Conservation (phyloP, 2,888 invertebrate species). For the Agrotis puta region DNA sequence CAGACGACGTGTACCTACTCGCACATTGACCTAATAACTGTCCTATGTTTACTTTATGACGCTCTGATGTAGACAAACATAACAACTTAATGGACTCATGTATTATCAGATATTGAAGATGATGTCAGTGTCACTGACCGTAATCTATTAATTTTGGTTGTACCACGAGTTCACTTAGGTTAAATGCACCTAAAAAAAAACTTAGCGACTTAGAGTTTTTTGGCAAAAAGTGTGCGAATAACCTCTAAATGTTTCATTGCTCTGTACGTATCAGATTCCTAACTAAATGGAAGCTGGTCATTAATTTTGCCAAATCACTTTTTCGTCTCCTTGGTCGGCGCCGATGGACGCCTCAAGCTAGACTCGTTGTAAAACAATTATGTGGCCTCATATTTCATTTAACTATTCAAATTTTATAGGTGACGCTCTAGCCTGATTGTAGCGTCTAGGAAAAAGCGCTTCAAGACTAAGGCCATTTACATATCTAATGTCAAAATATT, state of each 20-base stretch:
- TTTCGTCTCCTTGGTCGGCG: slow-evolving; percentile 77
- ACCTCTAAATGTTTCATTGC: slow-evolving; percentile 43
- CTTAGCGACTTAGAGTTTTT: slow-evolving; percentile 5
- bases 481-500: slow-evolving; percentile 45
- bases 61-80: slow-evolving; percentile 47
- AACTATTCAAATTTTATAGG: slow-evolving; percentile 71
- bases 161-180: slow-evolving; percentile 38
- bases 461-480: slow-evolving; percentile 27
- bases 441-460: slow-evolving; percentile 38
- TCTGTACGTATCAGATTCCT: slow-evolving; percentile 72
- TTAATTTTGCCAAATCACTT: slow-evolving; percentile 83
- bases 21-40: slow-evolving; percentile 57
- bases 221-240: not conserved
- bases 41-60: slow-evolving; percentile 51
- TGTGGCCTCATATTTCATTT: slow-evolving; percentile 72
- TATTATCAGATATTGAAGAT: slow-evolving; percentile 45
- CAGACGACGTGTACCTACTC: slow-evolving; percentile 30
- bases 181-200: slow-evolving; percentile 36
- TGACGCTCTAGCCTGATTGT: slow-evolving; percentile 50
- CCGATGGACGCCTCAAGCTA: slow-evolving; percentile 60
- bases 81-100: slow-evolving; percentile 46
- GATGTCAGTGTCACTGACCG: slow-evolving; percentile 50
- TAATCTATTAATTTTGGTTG: slow-evolving; percentile 41
- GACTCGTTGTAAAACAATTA: slow-evolving; percentile 72
- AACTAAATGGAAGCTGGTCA: slow-evolving; percentile 74